phyloP scores from a whole-genome alignment of 2,113 vertebrate species.

The Scatophagus argus region DNA sequence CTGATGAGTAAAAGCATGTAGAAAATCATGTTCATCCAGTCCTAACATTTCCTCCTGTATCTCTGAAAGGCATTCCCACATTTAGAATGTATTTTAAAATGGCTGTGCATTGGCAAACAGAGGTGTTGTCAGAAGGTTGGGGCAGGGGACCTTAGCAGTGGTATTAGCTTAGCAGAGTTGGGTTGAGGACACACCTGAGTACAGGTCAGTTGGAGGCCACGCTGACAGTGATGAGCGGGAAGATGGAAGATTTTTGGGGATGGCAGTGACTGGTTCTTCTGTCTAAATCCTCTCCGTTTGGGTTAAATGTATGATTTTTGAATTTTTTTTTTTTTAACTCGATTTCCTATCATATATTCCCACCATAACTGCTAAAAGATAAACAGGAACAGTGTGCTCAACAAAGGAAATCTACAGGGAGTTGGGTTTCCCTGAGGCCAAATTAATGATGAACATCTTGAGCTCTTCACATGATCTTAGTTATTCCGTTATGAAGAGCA shows the following conservation, averaged over 20 bases:
- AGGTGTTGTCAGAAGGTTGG: neutral
- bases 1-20: neutral
- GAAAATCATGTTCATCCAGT: constrained; percentile 35
- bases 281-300: neutral
- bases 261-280: neutral
- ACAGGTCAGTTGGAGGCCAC: constrained; percentile 45
- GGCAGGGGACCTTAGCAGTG: neutral
- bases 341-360: neutral
- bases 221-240: neutral
- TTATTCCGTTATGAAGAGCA: neutral
- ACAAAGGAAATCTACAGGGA: neutral
- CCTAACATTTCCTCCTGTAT: neutral
- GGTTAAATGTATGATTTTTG: too few species aligned
- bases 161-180: constrained; percentile 11
- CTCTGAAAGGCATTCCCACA: neutral
- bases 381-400: neutral
- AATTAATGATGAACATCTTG: constrained; percentile 13
- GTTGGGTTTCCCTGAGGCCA: constrained; percentile 13
- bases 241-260: neutral
- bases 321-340: neutral
- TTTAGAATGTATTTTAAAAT: neutral
- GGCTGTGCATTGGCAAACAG: neutral
- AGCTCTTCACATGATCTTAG: neutral
- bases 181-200: constrained; percentile 21
- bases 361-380: neutral